These are phyloP conservation scores for Anneissia japonica DNA, from an alignment of 35 echinoderm and acorn worm genomes.

Conservation along the genomic window DNA sequence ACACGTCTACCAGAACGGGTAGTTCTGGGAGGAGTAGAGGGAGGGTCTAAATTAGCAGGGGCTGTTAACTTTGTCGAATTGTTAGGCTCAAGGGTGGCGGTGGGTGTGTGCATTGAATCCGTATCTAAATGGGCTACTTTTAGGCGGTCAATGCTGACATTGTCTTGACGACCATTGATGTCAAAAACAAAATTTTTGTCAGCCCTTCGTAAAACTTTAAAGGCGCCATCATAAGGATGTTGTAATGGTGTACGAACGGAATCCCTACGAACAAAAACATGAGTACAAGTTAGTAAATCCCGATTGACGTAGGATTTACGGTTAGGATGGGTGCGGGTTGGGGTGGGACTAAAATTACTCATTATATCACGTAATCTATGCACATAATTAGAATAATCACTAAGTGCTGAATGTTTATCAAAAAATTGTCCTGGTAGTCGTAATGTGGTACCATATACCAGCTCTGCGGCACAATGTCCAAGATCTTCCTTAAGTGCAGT, in stretches of 20 bases:
- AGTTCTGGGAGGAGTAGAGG: background rate
- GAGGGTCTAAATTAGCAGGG: background rate
- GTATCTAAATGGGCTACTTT: background rate
- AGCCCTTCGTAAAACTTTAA: background rate
- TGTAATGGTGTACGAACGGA: background rate
- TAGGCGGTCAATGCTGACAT: constrained; percentile 12
- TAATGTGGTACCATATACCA: constrained; percentile 35
- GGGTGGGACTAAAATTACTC: background rate
- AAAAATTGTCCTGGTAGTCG: constrained; percentile 12
- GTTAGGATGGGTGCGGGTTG: background rate
- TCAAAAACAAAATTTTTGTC: background rate
- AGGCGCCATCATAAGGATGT: constrained; percentile 7
- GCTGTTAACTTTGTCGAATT: background rate
- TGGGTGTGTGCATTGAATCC: background rate
- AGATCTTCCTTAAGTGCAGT: constrained; percentile 34
- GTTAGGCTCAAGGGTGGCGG: background rate
- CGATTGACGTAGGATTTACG: background rate
- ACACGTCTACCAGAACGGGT: background rate
- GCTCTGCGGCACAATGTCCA: constrained; percentile 12
- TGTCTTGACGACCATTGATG: background rate
- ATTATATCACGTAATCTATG: background rate
- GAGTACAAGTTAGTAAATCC: constrained; percentile 10
- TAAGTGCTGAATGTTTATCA: background rate
- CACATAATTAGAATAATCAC: constrained; percentile 6
- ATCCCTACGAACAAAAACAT: constrained; percentile 23